phyloP scores from a whole-genome alignment of 2,888 invertebrate genomes.

The Zaprionus bogoriensis region DNA sequence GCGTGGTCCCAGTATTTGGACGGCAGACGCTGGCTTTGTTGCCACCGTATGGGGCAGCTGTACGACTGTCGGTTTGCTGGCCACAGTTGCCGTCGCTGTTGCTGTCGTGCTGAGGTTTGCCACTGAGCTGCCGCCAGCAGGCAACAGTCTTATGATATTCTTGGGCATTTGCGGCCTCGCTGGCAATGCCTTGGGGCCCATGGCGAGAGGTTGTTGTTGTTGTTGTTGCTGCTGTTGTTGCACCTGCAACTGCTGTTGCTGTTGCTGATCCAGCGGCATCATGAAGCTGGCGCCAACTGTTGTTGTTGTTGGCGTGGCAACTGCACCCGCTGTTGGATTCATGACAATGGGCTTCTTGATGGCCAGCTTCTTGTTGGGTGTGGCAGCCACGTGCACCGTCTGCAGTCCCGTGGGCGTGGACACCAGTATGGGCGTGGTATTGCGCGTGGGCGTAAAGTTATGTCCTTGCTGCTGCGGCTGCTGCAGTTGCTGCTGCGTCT shows the following conservation, averaged over 20 bases:
- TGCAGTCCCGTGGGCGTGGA: slow-evolving; percentile 81
- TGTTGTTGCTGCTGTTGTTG: slow-evolving; percentile 24
- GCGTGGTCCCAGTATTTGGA: slow-evolving; percentile 71
- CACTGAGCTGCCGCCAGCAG: slow-evolving; percentile 31
- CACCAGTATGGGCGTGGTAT: slow-evolving; percentile 79
- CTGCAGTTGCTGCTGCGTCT: slow-evolving; percentile 17
- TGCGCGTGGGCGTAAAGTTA: slow-evolving; percentile 46
- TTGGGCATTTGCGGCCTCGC: slow-evolving; percentile 60
- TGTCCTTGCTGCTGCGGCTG: slow-evolving; percentile 6
- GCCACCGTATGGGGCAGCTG: slow-evolving; percentile 27
- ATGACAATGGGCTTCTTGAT: slow-evolving; percentile 80
- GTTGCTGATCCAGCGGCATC: slow-evolving; percentile 36
- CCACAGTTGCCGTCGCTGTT: slow-evolving; percentile 3
- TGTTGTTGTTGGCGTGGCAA: background rate
- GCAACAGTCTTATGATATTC: slow-evolving; percentile 72
- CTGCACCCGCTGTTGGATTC: slow-evolving; percentile 6
- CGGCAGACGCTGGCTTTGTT: slow-evolving; percentile 27
- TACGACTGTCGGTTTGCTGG: slow-evolving; percentile 32
- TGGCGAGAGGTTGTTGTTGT: slow-evolving; percentile 12
- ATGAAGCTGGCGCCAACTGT: slow-evolving; percentile 32
- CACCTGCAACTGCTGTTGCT: too few species aligned
- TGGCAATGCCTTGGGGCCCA: slow-evolving; percentile 26
- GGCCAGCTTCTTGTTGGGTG: slow-evolving; percentile 68
- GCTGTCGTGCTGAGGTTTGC: background rate
- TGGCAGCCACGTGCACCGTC: slow-evolving; percentile 81